These are phyloP conservation scores for Conus ventricosus DNA, from an alignment of 1,140 invertebrate species.

Conservation along the genomic window DNA sequence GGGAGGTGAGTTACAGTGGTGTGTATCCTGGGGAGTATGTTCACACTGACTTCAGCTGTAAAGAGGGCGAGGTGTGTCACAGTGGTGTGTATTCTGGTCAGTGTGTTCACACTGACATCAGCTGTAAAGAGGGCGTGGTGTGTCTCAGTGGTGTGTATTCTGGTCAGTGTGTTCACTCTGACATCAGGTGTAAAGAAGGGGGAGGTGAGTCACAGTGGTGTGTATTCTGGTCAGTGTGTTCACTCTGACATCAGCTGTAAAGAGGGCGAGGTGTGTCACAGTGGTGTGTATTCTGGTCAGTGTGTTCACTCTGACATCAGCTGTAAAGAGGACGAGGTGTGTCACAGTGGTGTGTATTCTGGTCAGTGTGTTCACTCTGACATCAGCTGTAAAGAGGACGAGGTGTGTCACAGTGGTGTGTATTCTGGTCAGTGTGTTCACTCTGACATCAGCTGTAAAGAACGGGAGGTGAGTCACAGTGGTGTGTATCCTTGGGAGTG, in stretches of 20 bases:
- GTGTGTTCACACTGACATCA: constrained; percentile 16
- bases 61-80: constrained; percentile 52
- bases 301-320: constrained; percentile 27
- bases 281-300: too few species aligned
- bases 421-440: too few species aligned
- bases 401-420: constrained; percentile 47
- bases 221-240: background rate
- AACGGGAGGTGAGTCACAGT: constrained; percentile 50
- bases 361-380: too few species aligned
- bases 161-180: too few species aligned
- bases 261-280: constrained; percentile 62
- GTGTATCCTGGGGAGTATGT: background rate
- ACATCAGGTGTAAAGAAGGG: background rate
- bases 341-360: constrained; percentile 55
- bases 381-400: constrained; percentile 51
- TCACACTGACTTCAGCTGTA: too few species aligned
- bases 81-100: too few species aligned
- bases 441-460: constrained; percentile 59
- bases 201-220: constrained; percentile 55
- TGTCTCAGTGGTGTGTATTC: too few species aligned
- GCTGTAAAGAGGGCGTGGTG: constrained; percentile 58
- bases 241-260: too few species aligned
- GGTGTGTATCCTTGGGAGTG: constrained; percentile 41
- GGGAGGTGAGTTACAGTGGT: constrained; percentile 54
- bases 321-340: constrained; percentile 58